Evolutionary conservation across 2,797 vertebrate genomes (phyloP), one percentile per base, ranked within the genome.

Genomic region (Mus spretus): DNA sequence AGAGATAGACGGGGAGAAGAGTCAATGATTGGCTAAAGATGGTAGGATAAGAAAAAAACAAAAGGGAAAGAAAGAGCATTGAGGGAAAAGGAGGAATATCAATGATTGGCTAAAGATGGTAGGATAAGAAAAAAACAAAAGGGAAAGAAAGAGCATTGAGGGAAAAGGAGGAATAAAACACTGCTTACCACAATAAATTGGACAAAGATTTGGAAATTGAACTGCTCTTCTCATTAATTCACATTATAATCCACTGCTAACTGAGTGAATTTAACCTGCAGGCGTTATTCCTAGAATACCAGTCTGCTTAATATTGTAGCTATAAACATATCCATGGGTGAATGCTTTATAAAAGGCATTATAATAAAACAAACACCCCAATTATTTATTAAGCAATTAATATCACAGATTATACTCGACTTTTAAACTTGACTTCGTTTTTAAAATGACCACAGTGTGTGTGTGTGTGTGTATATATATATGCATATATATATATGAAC

Each of bases 341-440:
- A 86, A 34, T 80, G 75, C 24, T 95, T 90, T 89, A 72, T 94
- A 86, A 84, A 82, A 31, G 40, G 3, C 65, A 82, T 91, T 81
- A 85, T 85, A 96, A 83, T 89, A 89, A 96, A 95, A 59, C 87
- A 96, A 94, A 91, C n/a, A 96, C 72, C 26, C 19, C 89, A 90
- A 86, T 70, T 96, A 61, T 88, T 87, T 72, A 96, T 96, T 47
- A 91, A 90, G 37, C 37, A 87, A 90, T 83, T 90, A 89, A 83
- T 91, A 9, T 37, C 28, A 88, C 28, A 82, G 77, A 84, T 44
- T 87, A 50, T 84, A 93, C 94, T 96, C 88, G 50, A 59, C 85
- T 94, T 95, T 96, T 95, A 94, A 90, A 89, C 8, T 26, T 26
- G 61, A 92, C 93, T 96, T 93, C n/a, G 44, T 87, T 95, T 95